Percentiles rank a stretch among this genome's conserved stretches.
These are phyloP conservation scores for Apteryx mantelli DNA, from an alignment of 2,113 vertebrate genomes.

Conservation along the genomic window DNA sequence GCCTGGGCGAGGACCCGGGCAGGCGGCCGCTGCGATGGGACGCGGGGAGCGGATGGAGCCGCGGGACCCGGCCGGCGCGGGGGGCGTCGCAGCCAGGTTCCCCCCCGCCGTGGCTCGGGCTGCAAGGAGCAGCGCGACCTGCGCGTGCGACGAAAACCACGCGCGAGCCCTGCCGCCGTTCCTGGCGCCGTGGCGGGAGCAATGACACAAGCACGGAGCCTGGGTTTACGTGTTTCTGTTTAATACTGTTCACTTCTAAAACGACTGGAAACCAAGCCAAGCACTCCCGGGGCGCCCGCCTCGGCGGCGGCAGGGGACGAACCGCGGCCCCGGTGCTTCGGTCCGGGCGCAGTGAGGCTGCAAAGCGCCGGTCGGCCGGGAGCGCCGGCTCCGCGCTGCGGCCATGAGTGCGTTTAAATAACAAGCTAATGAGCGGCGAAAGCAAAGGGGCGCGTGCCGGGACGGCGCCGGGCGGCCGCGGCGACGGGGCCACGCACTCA, in stretches of 20 bases:
- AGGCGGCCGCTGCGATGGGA: too few relatives aligned
- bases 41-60: too few relatives aligned
- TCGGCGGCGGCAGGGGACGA: too few relatives aligned
- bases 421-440: slow-evolving; percentile 17
- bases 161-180: too few relatives aligned
- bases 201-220: background rate
- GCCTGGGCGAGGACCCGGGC: too few relatives aligned
- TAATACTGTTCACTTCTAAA: slow-evolving; percentile 65
- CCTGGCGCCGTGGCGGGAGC: background rate
- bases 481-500: too few relatives aligned
- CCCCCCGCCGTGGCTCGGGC: too few relatives aligned
- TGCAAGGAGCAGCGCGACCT: too few relatives aligned
- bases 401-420: slow-evolving; percentile 34
- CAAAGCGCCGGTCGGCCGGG: background rate
- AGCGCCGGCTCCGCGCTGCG: accelerated
- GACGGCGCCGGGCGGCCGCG: too few relatives aligned
- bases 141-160: too few relatives aligned
- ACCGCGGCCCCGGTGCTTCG: background rate
- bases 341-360: background rate
- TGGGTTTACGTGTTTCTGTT: background rate
- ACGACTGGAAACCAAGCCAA: slow-evolving; percentile 47
- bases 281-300: background rate
- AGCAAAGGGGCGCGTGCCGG: background rate
- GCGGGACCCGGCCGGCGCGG: too few relatives aligned
- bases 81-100: too few relatives aligned